phyloP scores from a whole-genome alignment of 2,113 vertebrate species.

The Pelodiscus sinensis region DNA sequence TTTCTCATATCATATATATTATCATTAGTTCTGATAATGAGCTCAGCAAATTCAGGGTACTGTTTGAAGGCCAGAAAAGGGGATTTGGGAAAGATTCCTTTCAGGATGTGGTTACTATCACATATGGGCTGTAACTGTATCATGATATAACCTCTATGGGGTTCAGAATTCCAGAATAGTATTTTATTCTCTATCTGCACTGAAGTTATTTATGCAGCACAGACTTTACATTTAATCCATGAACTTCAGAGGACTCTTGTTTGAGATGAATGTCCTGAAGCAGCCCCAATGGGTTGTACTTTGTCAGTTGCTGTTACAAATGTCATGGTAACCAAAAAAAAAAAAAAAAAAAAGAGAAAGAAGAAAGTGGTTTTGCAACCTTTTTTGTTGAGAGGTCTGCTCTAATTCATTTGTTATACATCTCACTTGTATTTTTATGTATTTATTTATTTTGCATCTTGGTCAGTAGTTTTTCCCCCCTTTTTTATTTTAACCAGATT shows the following conservation, averaged over 20 bases:
- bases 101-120: background rate
- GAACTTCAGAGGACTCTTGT: background rate
- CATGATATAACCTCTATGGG: background rate
- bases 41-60: background rate
- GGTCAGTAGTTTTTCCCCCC: background rate
- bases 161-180: rapidly evolving
- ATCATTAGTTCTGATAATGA: background rate
- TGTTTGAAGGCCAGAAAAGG: background rate
- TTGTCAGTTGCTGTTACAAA: background rate
- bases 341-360: background rate
- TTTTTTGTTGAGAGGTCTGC: background rate
- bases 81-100: background rate
- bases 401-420: background rate
- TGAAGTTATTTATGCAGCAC: background rate
- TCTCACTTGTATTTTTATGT: background rate
- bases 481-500: background rate
- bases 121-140: background rate
- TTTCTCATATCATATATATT: no score
- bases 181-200: background rate
- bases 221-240: background rate
- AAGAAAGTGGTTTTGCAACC: background rate
- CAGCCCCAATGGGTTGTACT: background rate
- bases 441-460: background rate
- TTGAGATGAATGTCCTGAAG: background rate
- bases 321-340: background rate